phyloP scores from a whole-genome alignment of 2,888 invertebrate genomes.

The Archaeoteleia sp. region DNA sequence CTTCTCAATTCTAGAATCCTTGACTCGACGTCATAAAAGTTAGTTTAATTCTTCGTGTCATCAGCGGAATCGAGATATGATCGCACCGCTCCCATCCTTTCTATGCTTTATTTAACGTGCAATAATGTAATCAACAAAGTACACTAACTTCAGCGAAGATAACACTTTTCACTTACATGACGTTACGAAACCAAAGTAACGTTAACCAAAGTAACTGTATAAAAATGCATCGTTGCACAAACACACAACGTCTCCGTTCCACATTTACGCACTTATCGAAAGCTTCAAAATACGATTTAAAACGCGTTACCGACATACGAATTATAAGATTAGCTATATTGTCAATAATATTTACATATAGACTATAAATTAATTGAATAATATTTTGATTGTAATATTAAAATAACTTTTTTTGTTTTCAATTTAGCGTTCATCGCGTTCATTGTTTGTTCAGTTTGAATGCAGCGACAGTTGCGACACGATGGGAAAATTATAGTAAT shows the following conservation, averaged over 20 bases:
- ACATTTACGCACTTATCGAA: too few species aligned
- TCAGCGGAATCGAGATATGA: conserved; percentile 25
- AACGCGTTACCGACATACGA: neutral
- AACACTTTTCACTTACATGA: conserved; percentile 8
- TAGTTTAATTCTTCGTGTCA: conserved; percentile 22
- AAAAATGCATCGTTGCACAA: neutral
- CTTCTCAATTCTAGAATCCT: neutral
- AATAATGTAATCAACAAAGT: conserved; percentile 11
- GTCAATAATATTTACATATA: too few species aligned
- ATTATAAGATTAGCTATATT: too few species aligned
- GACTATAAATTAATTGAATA: too few species aligned
- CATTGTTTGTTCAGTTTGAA: conserved; percentile 10
- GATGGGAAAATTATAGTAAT: conserved; percentile 32
- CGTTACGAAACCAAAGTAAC: neutral
- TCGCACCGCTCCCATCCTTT: conserved; percentile 21
- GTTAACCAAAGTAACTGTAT: neutral
- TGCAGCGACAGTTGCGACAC: neutral
- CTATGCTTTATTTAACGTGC: conserved; percentile 17
- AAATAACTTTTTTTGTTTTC: too few species aligned
- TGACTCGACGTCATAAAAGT: conserved; percentile 16
- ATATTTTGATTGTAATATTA: too few species aligned
- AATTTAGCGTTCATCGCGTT: too few species aligned
- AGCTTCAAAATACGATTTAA: too few species aligned
- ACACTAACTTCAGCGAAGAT: conserved; percentile 10
- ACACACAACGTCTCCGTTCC: neutral